These are phyloP conservation scores for Cottus gobio DNA, from an alignment of 2,113 vertebrate species.

Conservation along the genomic window DNA sequence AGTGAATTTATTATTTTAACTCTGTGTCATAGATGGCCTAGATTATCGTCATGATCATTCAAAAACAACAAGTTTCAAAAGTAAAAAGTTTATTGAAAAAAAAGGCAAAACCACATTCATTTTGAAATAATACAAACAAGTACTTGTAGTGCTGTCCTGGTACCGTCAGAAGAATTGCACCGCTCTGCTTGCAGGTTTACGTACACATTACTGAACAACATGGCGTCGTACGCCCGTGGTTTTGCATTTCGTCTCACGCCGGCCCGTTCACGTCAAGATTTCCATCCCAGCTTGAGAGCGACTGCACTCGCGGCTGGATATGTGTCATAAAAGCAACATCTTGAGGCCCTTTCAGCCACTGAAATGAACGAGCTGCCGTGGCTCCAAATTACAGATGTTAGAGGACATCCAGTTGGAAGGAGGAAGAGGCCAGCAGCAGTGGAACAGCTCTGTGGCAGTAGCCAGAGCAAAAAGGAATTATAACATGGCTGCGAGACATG, in stretches of 20 bases:
- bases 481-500: slow-evolving; percentile 51
- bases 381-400: slow-evolving; percentile 49
- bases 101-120: background rate
- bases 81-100: slow-evolving; percentile 2
- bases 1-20: background rate
- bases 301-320: background rate
- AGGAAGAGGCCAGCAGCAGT: slow-evolving; percentile 32
- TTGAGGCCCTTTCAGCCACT: slow-evolving; percentile 35
- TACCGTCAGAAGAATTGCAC: background rate
- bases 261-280: background rate
- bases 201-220: background rate
- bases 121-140: background rate
- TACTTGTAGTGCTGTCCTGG: slow-evolving; percentile 16
- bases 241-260: background rate
- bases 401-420: slow-evolving; percentile 40
- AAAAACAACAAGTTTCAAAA: background rate
- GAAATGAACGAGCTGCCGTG: slow-evolving; percentile 35
- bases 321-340: slow-evolving; percentile 42
- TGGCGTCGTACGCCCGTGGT: background rate
- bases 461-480: slow-evolving; percentile 48
- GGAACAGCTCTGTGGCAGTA: slow-evolving; percentile 30
- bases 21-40: background rate
- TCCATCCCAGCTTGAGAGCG: slow-evolving; percentile 27
- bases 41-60: background rate
- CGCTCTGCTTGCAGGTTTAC: background rate